Conservation (phyloP, 2,888 invertebrate genomes). For the Melanophora roralis region DNA sequence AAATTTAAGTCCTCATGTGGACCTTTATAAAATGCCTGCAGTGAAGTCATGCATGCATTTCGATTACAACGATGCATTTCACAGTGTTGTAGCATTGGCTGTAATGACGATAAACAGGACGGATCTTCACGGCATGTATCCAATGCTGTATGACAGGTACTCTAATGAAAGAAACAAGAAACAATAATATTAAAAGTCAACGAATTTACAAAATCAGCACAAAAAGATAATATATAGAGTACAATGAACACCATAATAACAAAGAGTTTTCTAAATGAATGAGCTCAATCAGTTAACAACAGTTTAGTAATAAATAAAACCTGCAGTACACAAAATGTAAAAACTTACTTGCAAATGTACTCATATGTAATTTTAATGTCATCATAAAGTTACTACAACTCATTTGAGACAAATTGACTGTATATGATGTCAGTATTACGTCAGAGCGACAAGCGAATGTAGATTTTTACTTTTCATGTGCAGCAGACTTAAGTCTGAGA, state of each 20-base stretch:
- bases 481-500: too few species aligned
- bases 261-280: constrained; percentile 50
- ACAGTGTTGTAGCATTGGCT: constrained; percentile 91
- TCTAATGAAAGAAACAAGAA: constrained; percentile 79
- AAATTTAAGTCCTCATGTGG: constrained; percentile 89
- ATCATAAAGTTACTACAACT: too few species aligned
- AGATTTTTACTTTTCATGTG: too few species aligned
- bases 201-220: constrained; percentile 30
- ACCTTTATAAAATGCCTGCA: constrained; percentile 90
- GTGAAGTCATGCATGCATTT: constrained; percentile 91
- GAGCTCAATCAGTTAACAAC: constrained; percentile 53
- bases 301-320: background rate
- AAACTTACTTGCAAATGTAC: too few species aligned
- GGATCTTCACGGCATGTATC: constrained; percentile 89
- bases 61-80: constrained; percentile 87
- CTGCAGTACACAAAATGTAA: too few species aligned
- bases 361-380: too few species aligned
- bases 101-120: constrained; percentile 86
- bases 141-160: constrained; percentile 92
- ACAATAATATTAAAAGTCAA: background rate
- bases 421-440: too few species aligned
- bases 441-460: too few species aligned
- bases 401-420: too few species aligned
- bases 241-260: constrained; percentile 11
- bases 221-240: constrained; percentile 33